A percentile compares a stretch with the other conserved stretches of the same genome.
Evolutionary conservation across 2,113 vertebrate species (phyloP).

Genomic region (Platycercus adscitus): DNA sequence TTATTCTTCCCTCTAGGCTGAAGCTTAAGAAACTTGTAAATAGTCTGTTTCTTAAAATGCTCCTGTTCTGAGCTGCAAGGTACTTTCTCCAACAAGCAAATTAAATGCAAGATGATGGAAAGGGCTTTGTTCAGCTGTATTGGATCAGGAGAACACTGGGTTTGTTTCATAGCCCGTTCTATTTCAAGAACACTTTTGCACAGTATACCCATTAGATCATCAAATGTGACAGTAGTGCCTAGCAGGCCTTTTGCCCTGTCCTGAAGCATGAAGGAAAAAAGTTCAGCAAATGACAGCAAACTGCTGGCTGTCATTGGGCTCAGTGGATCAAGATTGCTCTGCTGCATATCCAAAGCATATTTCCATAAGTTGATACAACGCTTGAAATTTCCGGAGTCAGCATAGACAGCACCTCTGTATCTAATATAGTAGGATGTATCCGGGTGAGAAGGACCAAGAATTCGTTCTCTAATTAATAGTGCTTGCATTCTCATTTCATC

Average conservation of each 20-base stretch:
- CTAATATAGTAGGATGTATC: slow-evolving; percentile 99
- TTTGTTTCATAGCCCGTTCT: slow-evolving; percentile 90
- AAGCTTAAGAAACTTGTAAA: slow-evolving; percentile 95
- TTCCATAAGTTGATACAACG: slow-evolving; percentile 98
- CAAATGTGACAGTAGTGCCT: slow-evolving; percentile 93
- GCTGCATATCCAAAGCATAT: slow-evolving; percentile 98
- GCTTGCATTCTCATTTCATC: slow-evolving; percentile 99
- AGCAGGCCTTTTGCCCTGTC: slow-evolving; percentile 95
- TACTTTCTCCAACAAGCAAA: slow-evolving; percentile 97
- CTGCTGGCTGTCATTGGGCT: slow-evolving; percentile 99
- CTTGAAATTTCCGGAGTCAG: slow-evolving; percentile 97
- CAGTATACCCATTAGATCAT: slow-evolving; percentile 96
- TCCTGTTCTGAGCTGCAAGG: slow-evolving; percentile 93
- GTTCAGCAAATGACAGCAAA: slow-evolving; percentile 95
- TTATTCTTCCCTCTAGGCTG: slow-evolving; percentile 94
- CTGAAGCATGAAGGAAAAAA: slow-evolving; percentile 99
- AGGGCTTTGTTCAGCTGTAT: slow-evolving; percentile 95
- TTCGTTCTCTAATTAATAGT: slow-evolving; percentile 92
- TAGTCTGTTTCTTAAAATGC: slow-evolving; percentile 97
- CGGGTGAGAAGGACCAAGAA: slow-evolving; percentile 95
- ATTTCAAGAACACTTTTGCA: slow-evolving; percentile 97
- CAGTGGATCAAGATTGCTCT: slow-evolving; percentile 93
- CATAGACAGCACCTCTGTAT: slow-evolving; percentile 95
- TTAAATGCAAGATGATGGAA: slow-evolving; percentile 97
- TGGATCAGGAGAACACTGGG: slow-evolving; percentile 84